Conservation (phyloP, 30 jellyfish, hydroid and myxozoan species). For the Nemopilema nomurai region DNA sequence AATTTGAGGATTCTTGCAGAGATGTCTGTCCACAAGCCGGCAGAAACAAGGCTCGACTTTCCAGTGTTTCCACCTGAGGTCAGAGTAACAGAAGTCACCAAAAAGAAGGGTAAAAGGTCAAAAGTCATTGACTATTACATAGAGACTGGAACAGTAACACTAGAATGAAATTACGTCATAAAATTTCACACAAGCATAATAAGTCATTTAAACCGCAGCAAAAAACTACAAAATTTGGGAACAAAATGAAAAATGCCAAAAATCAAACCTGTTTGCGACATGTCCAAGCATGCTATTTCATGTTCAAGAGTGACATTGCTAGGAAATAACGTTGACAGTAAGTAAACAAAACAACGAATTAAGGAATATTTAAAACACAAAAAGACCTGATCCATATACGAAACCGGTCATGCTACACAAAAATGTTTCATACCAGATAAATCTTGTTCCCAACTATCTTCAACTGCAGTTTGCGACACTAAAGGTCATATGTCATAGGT, state of each 20-base stretch:
- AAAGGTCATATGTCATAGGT: too few species aligned
- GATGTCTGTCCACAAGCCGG: slow-evolving; percentile 94
- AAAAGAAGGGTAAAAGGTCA: not conserved
- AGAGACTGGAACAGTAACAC: not conserved
- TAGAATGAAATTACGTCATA: too few species aligned
- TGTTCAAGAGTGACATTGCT: slow-evolving; percentile 74
- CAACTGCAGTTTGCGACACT: too few species aligned
- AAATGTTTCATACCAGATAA: too few species aligned
- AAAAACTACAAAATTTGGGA: not conserved
- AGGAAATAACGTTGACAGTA: not conserved
- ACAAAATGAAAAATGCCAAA: not conserved
- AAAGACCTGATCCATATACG: too few species aligned
- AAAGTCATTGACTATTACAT: not conserved
- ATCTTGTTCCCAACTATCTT: too few species aligned
- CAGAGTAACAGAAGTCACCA: not conserved
- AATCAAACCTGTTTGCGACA: slow-evolving; percentile 75
- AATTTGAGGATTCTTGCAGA: slow-evolving; percentile 72
- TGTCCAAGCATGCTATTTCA: slow-evolving; percentile 93
- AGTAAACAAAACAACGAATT: too few species aligned
- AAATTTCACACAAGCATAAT: not conserved
- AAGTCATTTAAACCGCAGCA: not conserved
- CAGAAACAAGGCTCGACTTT: slow-evolving; percentile 71
- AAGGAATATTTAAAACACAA: too few species aligned
- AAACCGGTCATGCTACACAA: too few species aligned
- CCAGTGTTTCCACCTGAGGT: slow-evolving; percentile 51